Evolutionary conservation across 92 coral and sea anemone species (phyloP).

Genomic region (Epizoanthus ramosus): DNA sequence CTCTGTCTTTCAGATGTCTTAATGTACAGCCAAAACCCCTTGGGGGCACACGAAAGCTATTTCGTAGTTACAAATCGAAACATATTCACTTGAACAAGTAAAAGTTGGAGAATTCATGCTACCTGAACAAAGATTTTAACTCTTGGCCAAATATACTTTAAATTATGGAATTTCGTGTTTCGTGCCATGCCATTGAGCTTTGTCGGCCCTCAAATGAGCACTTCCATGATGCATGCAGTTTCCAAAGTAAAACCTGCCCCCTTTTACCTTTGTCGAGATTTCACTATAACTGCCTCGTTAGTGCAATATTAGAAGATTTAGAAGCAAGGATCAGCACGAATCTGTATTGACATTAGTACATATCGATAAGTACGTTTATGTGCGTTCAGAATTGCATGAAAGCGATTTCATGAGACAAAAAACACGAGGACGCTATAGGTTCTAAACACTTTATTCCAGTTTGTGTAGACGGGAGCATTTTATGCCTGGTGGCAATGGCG

Average conservation of each 20-base stretch:
- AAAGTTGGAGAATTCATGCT: neutral
- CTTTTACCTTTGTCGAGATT: constrained; percentile 8
- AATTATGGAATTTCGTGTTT: constrained; percentile 26
- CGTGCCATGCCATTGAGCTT: constrained; percentile 10
- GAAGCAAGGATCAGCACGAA: neutral
- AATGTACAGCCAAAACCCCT: constrained; percentile 28
- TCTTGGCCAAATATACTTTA: neutral
- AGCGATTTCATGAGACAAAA: neutral
- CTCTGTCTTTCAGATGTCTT: constrained; percentile 24
- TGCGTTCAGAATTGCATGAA: too few relatives aligned
- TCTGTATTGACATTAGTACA: neutral
- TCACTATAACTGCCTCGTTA: constrained; percentile 5
- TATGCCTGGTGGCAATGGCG: too few relatives aligned
- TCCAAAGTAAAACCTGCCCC: constrained; percentile 20
- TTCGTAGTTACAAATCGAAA: constrained; percentile 14
- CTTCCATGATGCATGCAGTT: constrained; percentile 24
- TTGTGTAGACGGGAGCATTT: too few relatives aligned
- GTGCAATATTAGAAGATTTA: neutral
- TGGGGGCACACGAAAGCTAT: constrained; percentile 30
- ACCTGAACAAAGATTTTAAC: neutral
- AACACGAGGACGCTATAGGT: too few relatives aligned
- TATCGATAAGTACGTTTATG: too few relatives aligned
- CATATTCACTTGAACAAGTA: neutral
- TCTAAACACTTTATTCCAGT: too few relatives aligned
- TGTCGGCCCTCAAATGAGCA: constrained; percentile 9